Percentiles rank a stretch among this genome's conserved stretches.
These are phyloP conservation scores for Meloe dianella DNA, from an alignment of 2,888 invertebrate genomes.

Conservation along the genomic window DNA sequence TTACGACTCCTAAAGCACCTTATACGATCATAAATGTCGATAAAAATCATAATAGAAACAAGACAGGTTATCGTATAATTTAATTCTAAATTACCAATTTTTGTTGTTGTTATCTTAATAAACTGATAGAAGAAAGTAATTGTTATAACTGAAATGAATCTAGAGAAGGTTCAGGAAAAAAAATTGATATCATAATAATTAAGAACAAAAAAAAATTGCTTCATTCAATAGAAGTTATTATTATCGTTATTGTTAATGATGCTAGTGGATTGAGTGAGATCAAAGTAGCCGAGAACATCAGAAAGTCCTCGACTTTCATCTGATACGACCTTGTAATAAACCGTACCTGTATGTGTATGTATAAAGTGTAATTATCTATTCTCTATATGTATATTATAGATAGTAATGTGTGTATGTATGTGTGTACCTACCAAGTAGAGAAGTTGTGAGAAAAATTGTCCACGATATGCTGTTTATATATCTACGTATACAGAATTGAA, in stretches of 20 bases:
- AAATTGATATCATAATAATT: neutral
- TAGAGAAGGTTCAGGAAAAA: neutral
- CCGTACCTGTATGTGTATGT: neutral
- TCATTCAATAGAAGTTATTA: constrained; percentile 7
- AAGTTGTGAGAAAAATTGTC: neutral
- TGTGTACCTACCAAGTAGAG: neutral
- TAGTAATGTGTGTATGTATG: neutral
- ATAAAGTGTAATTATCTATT: constrained; percentile 11
- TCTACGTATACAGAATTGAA: neutral
- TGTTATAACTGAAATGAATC: neutral
- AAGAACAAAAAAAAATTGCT: neutral
- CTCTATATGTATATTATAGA: constrained; percentile 1
- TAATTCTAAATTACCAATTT: neutral
- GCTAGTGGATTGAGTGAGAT: constrained; percentile 7
- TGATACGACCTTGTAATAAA: constrained; percentile 14
- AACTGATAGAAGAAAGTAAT: neutral
- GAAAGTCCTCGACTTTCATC: constrained; percentile 18
- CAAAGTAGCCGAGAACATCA: constrained; percentile 17
- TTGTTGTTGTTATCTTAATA: neutral
- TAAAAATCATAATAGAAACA: constrained; percentile 8
- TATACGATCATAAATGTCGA: constrained; percentile 1
- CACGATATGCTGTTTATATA: neutral
- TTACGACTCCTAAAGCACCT: neutral
- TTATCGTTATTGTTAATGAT: constrained; percentile 18
- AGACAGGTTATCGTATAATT: neutral